Evolutionary conservation across 2,113 vertebrate genomes (phyloP).

Genomic region (Tor tambroides): DNA sequence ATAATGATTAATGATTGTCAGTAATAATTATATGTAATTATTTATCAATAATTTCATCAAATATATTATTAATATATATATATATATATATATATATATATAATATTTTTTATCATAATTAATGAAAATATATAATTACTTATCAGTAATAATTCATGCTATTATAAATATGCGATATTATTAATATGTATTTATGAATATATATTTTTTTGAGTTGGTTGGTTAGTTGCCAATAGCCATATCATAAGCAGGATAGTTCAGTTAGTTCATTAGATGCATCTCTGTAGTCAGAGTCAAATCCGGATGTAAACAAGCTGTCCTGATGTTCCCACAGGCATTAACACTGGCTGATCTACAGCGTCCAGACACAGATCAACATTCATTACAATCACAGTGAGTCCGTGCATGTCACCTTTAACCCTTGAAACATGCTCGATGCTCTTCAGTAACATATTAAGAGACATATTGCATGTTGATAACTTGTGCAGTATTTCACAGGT

Average conservation of each 20-base stretch:
- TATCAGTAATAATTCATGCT: not conserved
- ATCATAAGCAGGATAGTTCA: not conserved
- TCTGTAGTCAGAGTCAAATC: not conserved
- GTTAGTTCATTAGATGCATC: not conserved
- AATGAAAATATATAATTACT: too few species aligned
- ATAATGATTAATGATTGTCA: too few species aligned
- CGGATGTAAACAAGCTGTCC: not conserved
- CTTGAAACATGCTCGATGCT: not conserved
- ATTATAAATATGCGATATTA: not conserved
- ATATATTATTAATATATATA: too few species aligned
- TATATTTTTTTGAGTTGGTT: not conserved
- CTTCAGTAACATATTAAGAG: not conserved
- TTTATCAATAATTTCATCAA: too few species aligned
- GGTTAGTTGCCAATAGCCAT: not conserved
- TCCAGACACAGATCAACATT: slow-evolving; percentile 32
- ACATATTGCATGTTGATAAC: too few species aligned
- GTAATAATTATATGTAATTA: too few species aligned
- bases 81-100: too few species aligned
- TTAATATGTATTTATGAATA: not conserved
- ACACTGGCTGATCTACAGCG: slow-evolving; percentile 68
- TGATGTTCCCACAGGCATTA: slow-evolving; percentile 66
- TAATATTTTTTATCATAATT: too few species aligned
- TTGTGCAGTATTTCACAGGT: not conserved
- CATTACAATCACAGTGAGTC: slow-evolving; percentile 66
- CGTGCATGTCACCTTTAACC: not conserved